Conservation (phyloP, 2,113 vertebrate genomes). For the Hemiscyllium ocellatum region DNA sequence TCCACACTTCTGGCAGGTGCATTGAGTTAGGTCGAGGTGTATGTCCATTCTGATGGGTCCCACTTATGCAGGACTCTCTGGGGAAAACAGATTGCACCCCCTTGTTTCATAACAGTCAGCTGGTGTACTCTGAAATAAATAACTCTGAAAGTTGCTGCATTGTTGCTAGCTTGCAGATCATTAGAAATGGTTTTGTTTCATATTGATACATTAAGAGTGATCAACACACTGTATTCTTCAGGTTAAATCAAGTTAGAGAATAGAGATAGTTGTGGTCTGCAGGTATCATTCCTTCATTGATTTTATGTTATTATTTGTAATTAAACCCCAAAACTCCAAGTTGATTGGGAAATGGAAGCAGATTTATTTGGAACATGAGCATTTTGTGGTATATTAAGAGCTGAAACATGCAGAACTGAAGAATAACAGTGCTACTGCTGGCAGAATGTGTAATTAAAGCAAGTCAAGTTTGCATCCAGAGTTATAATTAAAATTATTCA, state of each 20-base stretch:
- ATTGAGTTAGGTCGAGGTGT: too few relatives aligned
- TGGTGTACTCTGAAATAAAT: too few relatives aligned
- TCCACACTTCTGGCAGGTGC: too few relatives aligned
- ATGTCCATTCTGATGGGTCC: too few relatives aligned
- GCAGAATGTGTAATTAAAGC: background rate
- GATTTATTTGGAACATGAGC: background rate
- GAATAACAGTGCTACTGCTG: background rate
- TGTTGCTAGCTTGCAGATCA: background rate
- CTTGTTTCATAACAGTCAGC: too few relatives aligned
- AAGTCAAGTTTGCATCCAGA: background rate
- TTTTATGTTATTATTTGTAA: background rate
- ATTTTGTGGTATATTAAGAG: background rate
- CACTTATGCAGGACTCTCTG: too few relatives aligned
- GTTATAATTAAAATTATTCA: background rate
- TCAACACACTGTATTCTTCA: background rate
- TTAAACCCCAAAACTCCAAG: background rate
- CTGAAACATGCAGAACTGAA: background rate
- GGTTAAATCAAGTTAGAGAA: background rate
- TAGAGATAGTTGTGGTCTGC: too few relatives aligned
- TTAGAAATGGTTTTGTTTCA: background rate
- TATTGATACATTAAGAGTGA: background rate
- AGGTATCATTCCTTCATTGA: background rate
- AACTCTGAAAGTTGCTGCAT: background rate
- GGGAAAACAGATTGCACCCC: too few relatives aligned
- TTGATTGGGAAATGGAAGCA: background rate